phyloP scores from a whole-genome alignment of 2,113 vertebrate species.

The Cephalophus harveyi region DNA sequence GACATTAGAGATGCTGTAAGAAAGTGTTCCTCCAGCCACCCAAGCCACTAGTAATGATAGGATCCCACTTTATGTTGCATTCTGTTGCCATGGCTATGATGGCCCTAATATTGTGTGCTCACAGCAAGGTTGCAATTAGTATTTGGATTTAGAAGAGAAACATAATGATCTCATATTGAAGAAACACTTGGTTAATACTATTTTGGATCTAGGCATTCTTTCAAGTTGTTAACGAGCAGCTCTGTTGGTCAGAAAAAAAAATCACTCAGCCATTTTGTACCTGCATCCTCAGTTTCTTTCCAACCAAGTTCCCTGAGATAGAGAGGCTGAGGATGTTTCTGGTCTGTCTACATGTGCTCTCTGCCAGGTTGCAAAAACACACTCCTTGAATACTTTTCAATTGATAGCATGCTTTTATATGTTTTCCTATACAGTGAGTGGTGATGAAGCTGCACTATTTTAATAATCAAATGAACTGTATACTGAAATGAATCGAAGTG shows the following conservation, averaged over 20 bases:
- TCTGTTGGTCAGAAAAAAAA: slow-evolving; percentile 53
- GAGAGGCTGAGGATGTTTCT: background rate
- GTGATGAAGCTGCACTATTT: background rate
- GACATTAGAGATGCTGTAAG: slow-evolving; percentile 48
- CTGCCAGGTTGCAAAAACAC: background rate
- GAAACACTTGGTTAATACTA: slow-evolving; percentile 78
- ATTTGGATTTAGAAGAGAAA: slow-evolving; percentile 82
- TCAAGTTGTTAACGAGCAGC: slow-evolving; percentile 70
- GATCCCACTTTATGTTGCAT: slow-evolving; percentile 71
- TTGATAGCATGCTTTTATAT: background rate
- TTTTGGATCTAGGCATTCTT: slow-evolving; percentile 73
- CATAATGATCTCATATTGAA: slow-evolving; percentile 81
- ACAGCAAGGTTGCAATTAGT: slow-evolving; percentile 85
- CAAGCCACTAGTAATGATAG: slow-evolving; percentile 41
- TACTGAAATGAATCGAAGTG: too few species aligned
- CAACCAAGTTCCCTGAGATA: background rate
- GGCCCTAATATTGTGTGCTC: slow-evolving; percentile 76
- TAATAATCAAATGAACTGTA: background rate
- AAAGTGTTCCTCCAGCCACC: slow-evolving; percentile 48
- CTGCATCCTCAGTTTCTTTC: slow-evolving; percentile 15
- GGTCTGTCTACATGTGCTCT: background rate
- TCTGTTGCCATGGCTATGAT: slow-evolving; percentile 82
- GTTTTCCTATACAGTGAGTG: background rate
- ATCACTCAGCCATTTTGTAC: slow-evolving; percentile 59
- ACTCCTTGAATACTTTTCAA: background rate